Evolutionary conservation across 2,113 vertebrate genomes (phyloP).

Genomic region (Colossoma macropomum): DNA sequence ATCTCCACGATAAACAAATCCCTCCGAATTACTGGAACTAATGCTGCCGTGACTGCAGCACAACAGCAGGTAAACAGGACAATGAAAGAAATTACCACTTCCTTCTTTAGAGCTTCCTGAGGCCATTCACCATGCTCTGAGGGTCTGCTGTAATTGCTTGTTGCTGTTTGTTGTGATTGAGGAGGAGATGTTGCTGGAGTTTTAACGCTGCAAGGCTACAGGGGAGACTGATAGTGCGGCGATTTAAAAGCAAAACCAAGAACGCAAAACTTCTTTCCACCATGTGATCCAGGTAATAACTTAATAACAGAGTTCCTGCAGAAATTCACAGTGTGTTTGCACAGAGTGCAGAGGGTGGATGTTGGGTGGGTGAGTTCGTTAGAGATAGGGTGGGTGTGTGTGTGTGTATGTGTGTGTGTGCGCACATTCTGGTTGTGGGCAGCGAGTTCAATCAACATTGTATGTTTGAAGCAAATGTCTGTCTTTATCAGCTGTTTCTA

Average conservation of each 20-base stretch:
- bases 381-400: neutral
- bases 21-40: neutral
- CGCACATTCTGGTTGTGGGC: neutral
- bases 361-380: neutral
- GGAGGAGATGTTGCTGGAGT: neutral
- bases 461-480: neutral
- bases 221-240: neutral
- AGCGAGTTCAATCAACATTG: slow-evolving; percentile 6
- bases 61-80: neutral
- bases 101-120: neutral
- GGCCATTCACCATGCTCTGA: slow-evolving; percentile 3
- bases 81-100: neutral
- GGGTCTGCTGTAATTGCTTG: slow-evolving; percentile 1
- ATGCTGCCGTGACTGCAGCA: neutral
- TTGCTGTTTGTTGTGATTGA: slow-evolving; percentile 15
- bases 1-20: neutral
- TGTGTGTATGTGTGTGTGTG: slow-evolving; percentile 20
- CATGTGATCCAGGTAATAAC: slow-evolving; percentile 6
- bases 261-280: neutral
- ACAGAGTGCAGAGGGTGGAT: neutral
- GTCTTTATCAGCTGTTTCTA: neutral
- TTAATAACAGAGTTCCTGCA: slow-evolving; percentile 33
- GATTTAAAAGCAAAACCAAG: neutral
- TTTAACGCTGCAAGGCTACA: neutral
- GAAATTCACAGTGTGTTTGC: neutral